phyloP scores from a whole-genome alignment of 2,888 invertebrate species.

The Allygus modestus region DNA sequence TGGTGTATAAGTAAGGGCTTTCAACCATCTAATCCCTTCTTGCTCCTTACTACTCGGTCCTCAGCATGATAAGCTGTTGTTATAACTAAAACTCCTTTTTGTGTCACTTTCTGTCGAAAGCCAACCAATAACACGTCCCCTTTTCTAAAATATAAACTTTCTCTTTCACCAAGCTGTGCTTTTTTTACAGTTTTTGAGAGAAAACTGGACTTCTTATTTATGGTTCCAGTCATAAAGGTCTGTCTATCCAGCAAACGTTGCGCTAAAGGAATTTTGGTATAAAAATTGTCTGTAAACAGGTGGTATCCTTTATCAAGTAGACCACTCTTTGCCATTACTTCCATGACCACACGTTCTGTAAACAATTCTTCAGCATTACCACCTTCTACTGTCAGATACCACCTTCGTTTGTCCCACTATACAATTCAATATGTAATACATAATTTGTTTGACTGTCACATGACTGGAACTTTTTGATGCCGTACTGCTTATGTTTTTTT shows the following conservation, averaged over 20 bases:
- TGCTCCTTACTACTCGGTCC: constrained; percentile 13
- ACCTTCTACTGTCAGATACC: background rate
- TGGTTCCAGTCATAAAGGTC: constrained; percentile 1
- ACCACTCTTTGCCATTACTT: background rate
- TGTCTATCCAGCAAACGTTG: background rate
- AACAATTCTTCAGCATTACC: background rate
- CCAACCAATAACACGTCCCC: constrained; percentile 14
- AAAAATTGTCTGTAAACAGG: constrained; percentile 24
- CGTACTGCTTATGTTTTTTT: constrained; percentile 29
- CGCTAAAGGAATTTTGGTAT: constrained; percentile 22
- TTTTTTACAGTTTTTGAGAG: background rate
- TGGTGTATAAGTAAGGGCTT: constrained; percentile 1
- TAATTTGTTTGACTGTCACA: constrained; percentile 19
- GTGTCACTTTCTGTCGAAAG: background rate
- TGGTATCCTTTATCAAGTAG: constrained; percentile 11
- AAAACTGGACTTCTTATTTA: constrained; percentile 17
- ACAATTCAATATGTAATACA: constrained; percentile 24
- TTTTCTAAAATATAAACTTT: constrained; percentile 14
- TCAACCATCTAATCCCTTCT: background rate
- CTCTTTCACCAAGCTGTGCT: background rate
- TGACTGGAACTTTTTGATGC: constrained; percentile 37
- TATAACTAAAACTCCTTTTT: constrained; percentile 3
- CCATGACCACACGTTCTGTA: background rate
- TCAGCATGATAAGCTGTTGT: constrained; percentile 23
- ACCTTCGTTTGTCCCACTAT: constrained; percentile 32